phyloP scores from a whole-genome alignment of 2,888 invertebrate genomes.

The Drosophila colorata region DNA sequence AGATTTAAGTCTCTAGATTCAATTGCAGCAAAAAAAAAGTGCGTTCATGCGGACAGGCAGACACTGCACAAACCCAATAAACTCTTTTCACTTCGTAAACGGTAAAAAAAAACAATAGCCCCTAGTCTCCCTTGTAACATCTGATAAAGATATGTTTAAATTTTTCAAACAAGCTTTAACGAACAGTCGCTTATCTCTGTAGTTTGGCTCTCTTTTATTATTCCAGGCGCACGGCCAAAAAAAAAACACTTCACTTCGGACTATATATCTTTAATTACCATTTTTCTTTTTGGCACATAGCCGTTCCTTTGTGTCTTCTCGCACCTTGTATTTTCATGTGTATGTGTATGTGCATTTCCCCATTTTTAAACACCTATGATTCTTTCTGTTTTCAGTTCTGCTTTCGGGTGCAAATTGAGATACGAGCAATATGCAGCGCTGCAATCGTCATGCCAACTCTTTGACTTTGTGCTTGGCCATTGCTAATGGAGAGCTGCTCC shows the following conservation, averaged over 20 bases:
- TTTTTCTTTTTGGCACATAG: neutral
- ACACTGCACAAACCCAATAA: too few species aligned
- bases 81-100: too few species aligned
- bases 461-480: conserved; percentile 48
- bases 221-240: neutral
- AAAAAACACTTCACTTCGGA: neutral
- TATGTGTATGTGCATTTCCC: conserved; percentile 2
- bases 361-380: conserved; percentile 5
- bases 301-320: neutral
- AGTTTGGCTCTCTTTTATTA: neutral
- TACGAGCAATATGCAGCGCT: conserved; percentile 12
- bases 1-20: too few species aligned
- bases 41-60: too few species aligned
- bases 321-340: conserved; percentile 3
- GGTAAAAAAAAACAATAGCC: too few species aligned
- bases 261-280: conserved; percentile 16
- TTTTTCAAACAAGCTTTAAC: neutral
- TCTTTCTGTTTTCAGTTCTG: neutral
- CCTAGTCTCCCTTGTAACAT: too few species aligned
- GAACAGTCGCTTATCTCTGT: neutral
- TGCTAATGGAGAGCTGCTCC: conserved; percentile 3
- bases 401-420: conserved; percentile 37
- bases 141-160: too few species aligned
- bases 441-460: conserved; percentile 37
- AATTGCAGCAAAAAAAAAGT: too few species aligned